Base-by-base conservation (phyloP, 2,888 invertebrate species). In the Atherix ibis region DNA sequence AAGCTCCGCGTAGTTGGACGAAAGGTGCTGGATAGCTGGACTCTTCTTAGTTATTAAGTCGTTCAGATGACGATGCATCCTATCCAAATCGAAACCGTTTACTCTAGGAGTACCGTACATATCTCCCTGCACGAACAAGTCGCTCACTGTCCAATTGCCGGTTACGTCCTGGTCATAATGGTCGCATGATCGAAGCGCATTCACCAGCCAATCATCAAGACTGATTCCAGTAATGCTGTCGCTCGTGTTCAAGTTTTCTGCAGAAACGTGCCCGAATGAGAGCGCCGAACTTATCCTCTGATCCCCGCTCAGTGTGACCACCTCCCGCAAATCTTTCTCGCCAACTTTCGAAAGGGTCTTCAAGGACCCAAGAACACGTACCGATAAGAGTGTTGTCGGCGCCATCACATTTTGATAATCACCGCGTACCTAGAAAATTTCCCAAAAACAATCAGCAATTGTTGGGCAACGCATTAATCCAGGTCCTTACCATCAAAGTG, bases 401-500 rank as follows among this genome's bases (percentile, higher is more conserved):
- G 62, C 57, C 4, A 36, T 40, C 12, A 69, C 54, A 10, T 51
- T 46, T 46, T 68, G 67, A n/a, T n/a, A n/a, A 29, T 54, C 32
- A 5, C 49, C 51, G 37, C 40, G 40, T 1, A 38, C 47, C 60
- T 58, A 26, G 25, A 35, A 35, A 34, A 30, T 26, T 14, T 14
- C 17, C 24, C 28, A 5, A 25, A 33, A 31, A 27, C n/a, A n/a
- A n/a, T n/a, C n/a, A n/a, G n/a, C n/a, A n/a, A n/a, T n/a, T n/a
- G n/a, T n/a, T n/a, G n/a, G n/a, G n/a, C n/a, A n/a, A n/a, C n/a
- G n/a, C n/a, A n/a, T n/a, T n/a, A n/a, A n/a, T n/a, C n/a, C n/a
- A n/a, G n/a, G 14, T 31, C 48, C 53, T 52, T 53, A 70, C 71
- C 68, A 65, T 57, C 9, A 71, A 48, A 0, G 71, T 68, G 38